Evolutionary conservation across 1,140 invertebrate species (phyloP).

Genomic region (Zaprionus vittiger): DNA sequence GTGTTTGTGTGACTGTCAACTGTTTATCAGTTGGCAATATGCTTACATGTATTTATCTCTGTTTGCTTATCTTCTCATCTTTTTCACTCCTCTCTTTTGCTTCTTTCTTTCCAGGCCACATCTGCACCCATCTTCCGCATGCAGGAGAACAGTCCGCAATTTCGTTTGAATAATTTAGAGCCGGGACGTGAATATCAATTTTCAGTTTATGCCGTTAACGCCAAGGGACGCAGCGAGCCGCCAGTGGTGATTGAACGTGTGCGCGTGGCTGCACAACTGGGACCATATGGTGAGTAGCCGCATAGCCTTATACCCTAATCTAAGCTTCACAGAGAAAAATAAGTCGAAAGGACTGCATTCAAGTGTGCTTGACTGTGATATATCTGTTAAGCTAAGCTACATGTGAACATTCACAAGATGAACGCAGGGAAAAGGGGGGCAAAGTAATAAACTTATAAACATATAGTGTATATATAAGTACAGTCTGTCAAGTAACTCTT

Average conservation of each 20-base stretch:
- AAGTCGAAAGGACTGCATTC: too few relatives aligned
- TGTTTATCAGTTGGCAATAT: slow-evolving; percentile 31
- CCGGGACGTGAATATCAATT: slow-evolving; percentile 89
- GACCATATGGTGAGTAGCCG: slow-evolving; percentile 83
- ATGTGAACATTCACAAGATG: too few relatives aligned
- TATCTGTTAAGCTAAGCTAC: too few relatives aligned
- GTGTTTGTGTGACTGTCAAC: slow-evolving; percentile 28
- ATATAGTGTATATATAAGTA: too few relatives aligned
- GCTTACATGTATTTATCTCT: slow-evolving; percentile 23
- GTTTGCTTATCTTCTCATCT: slow-evolving; percentile 19
- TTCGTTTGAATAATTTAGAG: slow-evolving; percentile 88
- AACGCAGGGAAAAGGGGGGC: too few relatives aligned
- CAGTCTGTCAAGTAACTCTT: too few relatives aligned
- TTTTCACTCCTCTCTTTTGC: not conserved
- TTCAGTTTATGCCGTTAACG: slow-evolving; percentile 89
- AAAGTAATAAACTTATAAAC: too few relatives aligned
- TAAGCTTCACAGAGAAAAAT: not conserved
- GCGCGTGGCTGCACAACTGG: slow-evolving; percentile 85
- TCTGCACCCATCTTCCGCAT: slow-evolving; percentile 86
- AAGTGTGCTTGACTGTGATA: too few relatives aligned
- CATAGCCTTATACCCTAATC: not conserved
- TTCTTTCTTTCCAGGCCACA: slow-evolving; percentile 76
- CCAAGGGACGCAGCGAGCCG: slow-evolving; percentile 88
- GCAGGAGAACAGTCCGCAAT: slow-evolving; percentile 87
- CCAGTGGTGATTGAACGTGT: slow-evolving; percentile 87